Conservation (phyloP, 92 coral and sea anemone species). For the Palythoa grandiflora region DNA sequence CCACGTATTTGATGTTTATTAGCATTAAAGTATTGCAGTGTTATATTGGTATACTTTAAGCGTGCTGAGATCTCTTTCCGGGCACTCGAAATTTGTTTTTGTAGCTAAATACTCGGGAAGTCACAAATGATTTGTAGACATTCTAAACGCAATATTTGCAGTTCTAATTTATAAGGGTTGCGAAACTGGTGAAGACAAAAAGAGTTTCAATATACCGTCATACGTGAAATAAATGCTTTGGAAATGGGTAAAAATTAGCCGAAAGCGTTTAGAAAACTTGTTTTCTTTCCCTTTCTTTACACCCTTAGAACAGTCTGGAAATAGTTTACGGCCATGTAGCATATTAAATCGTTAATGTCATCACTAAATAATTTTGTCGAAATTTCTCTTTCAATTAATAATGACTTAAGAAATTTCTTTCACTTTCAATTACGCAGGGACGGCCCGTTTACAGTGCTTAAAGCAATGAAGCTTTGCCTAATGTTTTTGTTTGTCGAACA, state of each 20-base stretch:
- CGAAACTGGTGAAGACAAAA: neutral
- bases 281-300: neutral
- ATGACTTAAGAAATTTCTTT: neutral
- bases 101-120: neutral
- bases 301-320: neutral
- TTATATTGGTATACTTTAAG: neutral
- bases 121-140: neutral
- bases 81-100: neutral
- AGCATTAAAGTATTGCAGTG: neutral
- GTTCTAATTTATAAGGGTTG: neutral
- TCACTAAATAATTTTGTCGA: slow-evolving; percentile 33
- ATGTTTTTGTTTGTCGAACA: neutral
- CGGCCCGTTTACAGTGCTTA: neutral
- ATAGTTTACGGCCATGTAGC: neutral
- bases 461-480: neutral
- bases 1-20: neutral
- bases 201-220: neutral
- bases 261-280: neutral
- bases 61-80: neutral
- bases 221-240: neutral
- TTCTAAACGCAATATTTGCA: neutral
- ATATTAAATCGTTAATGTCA: slow-evolving; percentile 29
- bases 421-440: neutral
- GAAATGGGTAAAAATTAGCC: neutral
- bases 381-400: slow-evolving; percentile 32